Conservation (phyloP, 2,797 vertebrate genomes). For the Hippopotamyrus pictus region DNA sequence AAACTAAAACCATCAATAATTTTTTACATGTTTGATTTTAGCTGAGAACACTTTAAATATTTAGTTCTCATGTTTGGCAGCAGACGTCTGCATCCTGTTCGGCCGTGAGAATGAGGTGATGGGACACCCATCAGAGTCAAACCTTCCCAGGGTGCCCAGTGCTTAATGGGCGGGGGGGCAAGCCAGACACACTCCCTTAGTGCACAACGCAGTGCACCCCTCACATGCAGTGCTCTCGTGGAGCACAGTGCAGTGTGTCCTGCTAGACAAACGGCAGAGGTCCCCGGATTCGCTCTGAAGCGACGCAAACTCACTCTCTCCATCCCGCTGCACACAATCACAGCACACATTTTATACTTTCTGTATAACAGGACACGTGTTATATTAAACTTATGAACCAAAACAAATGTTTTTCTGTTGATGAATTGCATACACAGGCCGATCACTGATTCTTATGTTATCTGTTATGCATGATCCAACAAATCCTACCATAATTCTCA, state of each 20-base stretch:
- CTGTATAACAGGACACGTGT: neutral
- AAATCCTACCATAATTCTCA: neutral
- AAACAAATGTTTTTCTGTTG: neutral
- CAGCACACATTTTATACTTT: neutral
- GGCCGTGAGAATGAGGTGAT: neutral
- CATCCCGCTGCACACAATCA: neutral
- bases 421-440: neutral
- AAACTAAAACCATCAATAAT: conserved; percentile 6
- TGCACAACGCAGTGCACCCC: neutral
- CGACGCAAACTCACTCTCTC: neutral
- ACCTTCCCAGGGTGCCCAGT: neutral
- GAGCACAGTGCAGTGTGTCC: neutral
- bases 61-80: neutral
- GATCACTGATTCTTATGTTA: neutral
- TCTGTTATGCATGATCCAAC: neutral
- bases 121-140: neutral
- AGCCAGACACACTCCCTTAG: neutral
- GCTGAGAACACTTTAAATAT: neutral
- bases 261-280: neutral
- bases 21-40: neutral
- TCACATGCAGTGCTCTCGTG: neutral
- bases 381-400: neutral
- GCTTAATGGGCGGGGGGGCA: neutral
- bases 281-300: neutral
- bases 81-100: neutral